Conservation (phyloP, 2,888 invertebrate genomes). For the Asteroscopus sphinx region DNA sequence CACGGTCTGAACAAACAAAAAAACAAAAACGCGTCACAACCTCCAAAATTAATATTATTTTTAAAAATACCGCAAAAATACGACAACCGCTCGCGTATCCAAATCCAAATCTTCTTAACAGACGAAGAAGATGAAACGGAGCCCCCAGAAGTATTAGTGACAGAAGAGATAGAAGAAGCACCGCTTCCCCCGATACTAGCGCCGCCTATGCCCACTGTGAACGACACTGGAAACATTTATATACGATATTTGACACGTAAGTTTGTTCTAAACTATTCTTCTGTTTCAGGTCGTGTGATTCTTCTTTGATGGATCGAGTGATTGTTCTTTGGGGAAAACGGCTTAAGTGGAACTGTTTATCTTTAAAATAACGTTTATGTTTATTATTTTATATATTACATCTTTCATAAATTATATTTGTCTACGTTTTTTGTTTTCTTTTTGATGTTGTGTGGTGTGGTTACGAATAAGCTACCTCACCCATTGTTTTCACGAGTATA, state of each 20-base stretch:
- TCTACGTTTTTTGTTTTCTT: not conserved
- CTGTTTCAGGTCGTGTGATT: slow-evolving; percentile 71
- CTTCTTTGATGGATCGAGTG: not conserved
- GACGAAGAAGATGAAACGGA: slow-evolving; percentile 85
- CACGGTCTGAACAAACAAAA: not conserved
- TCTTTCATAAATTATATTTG: not conserved
- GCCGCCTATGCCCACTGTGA: slow-evolving; percentile 72
- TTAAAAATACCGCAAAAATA: slow-evolving; percentile 68
- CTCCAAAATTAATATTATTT: not conserved
- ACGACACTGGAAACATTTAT: slow-evolving; percentile 77
- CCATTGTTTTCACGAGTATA: not conserved
- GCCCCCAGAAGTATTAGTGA: slow-evolving; percentile 63
- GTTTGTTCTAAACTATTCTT: slow-evolving; percentile 66
- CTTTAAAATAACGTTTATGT: no score
- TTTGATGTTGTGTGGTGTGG: not conserved
- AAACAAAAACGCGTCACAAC: slow-evolving; percentile 21
- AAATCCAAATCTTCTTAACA: slow-evolving; percentile 72
- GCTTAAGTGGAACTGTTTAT: no score
- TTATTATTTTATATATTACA: not conserved
- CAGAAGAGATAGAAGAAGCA: slow-evolving; percentile 61
- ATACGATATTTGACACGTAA: slow-evolving; percentile 87
- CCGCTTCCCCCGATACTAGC: slow-evolving; percentile 62
- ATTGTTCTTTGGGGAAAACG: not conserved
- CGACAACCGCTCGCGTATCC: slow-evolving; percentile 81
- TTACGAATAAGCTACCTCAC: not conserved